phyloP scores from a whole-genome alignment of 2,113 vertebrate genomes.

The Rhinoptilus africanus region DNA sequence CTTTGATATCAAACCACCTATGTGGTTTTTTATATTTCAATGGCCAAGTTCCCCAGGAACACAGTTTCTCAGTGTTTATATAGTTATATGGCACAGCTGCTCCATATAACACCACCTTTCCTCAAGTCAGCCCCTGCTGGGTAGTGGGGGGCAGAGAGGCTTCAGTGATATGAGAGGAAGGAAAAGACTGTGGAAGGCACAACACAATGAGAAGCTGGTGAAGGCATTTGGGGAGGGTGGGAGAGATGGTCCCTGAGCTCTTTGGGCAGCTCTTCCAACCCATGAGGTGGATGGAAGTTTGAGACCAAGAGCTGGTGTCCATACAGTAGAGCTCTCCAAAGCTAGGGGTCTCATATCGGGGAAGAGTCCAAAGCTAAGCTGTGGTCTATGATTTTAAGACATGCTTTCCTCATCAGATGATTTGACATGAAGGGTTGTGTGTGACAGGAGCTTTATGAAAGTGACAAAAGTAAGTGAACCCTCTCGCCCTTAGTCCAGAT shows the following conservation, averaged over 20 bases:
- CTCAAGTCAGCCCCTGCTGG: fast-evolving
- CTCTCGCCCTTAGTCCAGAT: not conserved
- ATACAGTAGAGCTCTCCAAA: fast-evolving
- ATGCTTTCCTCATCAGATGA: not conserved
- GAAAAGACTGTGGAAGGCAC: not conserved
- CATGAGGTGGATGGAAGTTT: fast-evolving
- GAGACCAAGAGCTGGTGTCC: not conserved
- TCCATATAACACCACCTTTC: not conserved
- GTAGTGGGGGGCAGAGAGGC: fast-evolving
- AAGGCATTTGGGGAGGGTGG: not conserved
- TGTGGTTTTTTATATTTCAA: not conserved
- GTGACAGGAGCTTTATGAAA: not conserved
- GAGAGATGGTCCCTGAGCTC: not conserved
- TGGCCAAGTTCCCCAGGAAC: not conserved
- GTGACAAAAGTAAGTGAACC: not conserved
- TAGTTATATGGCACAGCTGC: not conserved
- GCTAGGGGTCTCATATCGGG: fast-evolving
- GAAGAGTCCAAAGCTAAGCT: not conserved
- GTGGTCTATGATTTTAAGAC: not conserved
- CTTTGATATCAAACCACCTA: not conserved
- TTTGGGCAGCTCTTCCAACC: not conserved
- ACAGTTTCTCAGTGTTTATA: not conserved
- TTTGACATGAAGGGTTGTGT: not conserved
- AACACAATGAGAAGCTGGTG: not conserved
- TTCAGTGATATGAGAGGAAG: not conserved